These are phyloP conservation scores for Venustoraphidia nigricollis DNA, from an alignment of 2,888 invertebrate genomes.

Conservation along the genomic window DNA sequence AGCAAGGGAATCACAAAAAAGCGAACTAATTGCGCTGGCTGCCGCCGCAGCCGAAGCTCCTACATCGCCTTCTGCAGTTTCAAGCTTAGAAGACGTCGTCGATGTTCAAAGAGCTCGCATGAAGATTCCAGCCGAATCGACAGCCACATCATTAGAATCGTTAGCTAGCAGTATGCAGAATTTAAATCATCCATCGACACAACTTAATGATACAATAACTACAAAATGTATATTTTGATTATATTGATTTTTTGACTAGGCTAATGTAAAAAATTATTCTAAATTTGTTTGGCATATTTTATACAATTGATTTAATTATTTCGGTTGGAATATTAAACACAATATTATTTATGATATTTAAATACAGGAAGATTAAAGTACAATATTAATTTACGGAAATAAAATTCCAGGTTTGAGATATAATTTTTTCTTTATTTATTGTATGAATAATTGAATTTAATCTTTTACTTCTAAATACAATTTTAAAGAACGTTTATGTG, in stretches of 20 bases:
- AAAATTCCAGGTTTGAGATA: too few species aligned
- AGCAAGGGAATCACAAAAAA: slow-evolving; percentile 56
- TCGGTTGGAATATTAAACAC: slow-evolving; percentile 8
- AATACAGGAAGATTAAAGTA: slow-evolving; percentile 6
- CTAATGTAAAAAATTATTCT: too few species aligned
- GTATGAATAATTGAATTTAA: too few species aligned
- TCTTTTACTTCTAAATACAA: too few species aligned
- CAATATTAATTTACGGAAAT: neutral
- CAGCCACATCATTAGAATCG: slow-evolving; percentile 42
- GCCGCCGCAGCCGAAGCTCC: slow-evolving; percentile 22
- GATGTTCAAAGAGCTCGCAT: slow-evolving; percentile 25
- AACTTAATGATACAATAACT: slow-evolving; percentile 6
- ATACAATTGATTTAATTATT: neutral
- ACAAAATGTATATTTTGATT: slow-evolving; percentile 1
- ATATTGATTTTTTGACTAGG: too few species aligned
- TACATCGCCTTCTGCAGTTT: slow-evolving; percentile 14
- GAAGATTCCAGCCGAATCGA: slow-evolving; percentile 25
- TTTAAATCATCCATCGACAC: slow-evolving; percentile 6
- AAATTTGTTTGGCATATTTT: too few species aligned
- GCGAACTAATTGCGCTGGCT: slow-evolving; percentile 32
- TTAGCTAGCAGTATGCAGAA: slow-evolving; percentile 19
- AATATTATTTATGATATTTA: slow-evolving; percentile 6
- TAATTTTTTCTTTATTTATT: too few species aligned
- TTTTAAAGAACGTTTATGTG: too few species aligned
- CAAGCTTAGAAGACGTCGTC: slow-evolving; percentile 21